A percentile compares a stretch with the other conserved stretches of the same genome.
phyloP scores from a whole-genome alignment of 2,797 vertebrate species.

The Xenentodon cancila region DNA sequence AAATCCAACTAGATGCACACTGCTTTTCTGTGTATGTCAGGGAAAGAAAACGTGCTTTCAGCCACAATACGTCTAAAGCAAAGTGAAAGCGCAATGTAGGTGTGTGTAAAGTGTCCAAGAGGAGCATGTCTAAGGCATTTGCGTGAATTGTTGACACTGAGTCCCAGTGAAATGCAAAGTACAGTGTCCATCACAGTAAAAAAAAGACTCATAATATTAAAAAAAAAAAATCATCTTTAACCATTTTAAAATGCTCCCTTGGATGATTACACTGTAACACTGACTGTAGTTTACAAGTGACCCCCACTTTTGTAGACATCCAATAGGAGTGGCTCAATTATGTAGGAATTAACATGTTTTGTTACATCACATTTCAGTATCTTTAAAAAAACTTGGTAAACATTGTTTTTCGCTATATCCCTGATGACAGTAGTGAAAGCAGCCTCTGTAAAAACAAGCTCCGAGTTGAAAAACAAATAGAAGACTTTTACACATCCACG shows the following conservation, averaged over 20 bases:
- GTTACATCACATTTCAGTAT: too few species aligned
- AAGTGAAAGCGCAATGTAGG: too few species aligned
- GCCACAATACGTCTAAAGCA: too few species aligned
- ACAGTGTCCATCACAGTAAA: slow-evolving; percentile 24
- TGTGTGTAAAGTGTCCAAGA: too few species aligned
- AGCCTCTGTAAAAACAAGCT: slow-evolving; percentile 24
- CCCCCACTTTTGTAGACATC: slow-evolving; percentile 32
- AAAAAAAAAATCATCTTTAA: slow-evolving; percentile 45
- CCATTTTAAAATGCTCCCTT: slow-evolving; percentile 57
- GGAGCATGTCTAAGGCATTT: too few species aligned
- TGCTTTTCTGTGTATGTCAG: slow-evolving; percentile 26
- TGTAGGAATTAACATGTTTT: not conserved
- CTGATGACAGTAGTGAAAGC: slow-evolving; percentile 7
- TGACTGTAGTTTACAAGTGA: slow-evolving; percentile 22
- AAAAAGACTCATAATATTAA: slow-evolving; percentile 2
- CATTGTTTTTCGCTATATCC: not conserved
- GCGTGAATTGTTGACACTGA: not conserved
- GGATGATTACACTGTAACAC: slow-evolving; percentile 34
- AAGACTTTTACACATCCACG: slow-evolving; percentile 50
- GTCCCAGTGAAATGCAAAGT: slow-evolving; percentile 4
- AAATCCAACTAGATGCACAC: slow-evolving; percentile 23
- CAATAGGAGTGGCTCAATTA: slow-evolving; percentile 10
- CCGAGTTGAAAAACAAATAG: slow-evolving; percentile 46
- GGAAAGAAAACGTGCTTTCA: not conserved
- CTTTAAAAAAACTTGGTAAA: too few species aligned